phyloP scores from a whole-genome alignment of 1,140 invertebrate genomes.

The Gonatopus flavifemur region DNA sequence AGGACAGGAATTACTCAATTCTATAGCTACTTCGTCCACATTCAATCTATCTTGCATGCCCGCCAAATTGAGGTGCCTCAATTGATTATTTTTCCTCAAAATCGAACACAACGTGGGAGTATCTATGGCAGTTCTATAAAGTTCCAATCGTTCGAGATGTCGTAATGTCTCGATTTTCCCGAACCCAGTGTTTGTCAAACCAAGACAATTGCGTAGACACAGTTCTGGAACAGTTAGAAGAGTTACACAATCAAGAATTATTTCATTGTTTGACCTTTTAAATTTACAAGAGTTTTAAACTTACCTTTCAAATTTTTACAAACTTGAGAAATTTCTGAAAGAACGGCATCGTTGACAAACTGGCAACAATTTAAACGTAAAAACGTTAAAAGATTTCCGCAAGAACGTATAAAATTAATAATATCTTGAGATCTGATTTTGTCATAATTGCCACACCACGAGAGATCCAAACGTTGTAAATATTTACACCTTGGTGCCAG shows the following conservation, averaged over 20 bases:
- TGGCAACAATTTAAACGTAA: constrained; percentile 74
- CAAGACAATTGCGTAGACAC: constrained; percentile 64
- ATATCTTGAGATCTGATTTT: constrained; percentile 63
- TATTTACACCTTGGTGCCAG: constrained; percentile 65
- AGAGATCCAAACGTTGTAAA: constrained; percentile 78
- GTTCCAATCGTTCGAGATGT: constrained; percentile 72
- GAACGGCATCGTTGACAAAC: constrained; percentile 68
- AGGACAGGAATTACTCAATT: constrained; percentile 66
- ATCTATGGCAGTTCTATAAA: constrained; percentile 73
- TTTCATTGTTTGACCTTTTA: too few relatives aligned
- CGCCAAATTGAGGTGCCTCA: constrained; percentile 73
- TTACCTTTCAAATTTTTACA: constrained; percentile 74
- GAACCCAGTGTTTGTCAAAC: constrained; percentile 65
- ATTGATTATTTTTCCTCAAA: constrained; percentile 65
- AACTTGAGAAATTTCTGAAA: constrained; percentile 64
- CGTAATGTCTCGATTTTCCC: constrained; percentile 62
- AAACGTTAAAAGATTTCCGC: constrained; percentile 68
- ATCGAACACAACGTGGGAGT: constrained; percentile 66
- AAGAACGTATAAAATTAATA: constrained; percentile 66
- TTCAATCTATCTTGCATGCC: constrained; percentile 60
- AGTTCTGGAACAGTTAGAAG: constrained; percentile 67
- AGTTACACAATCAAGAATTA: constrained; percentile 15
- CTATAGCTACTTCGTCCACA: constrained; percentile 72
- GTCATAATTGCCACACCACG: constrained; percentile 82
- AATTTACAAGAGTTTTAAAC: constrained; percentile 17